phyloP scores from a whole-genome alignment of 2,888 invertebrate genomes.

The Drosophila paracracens region DNA sequence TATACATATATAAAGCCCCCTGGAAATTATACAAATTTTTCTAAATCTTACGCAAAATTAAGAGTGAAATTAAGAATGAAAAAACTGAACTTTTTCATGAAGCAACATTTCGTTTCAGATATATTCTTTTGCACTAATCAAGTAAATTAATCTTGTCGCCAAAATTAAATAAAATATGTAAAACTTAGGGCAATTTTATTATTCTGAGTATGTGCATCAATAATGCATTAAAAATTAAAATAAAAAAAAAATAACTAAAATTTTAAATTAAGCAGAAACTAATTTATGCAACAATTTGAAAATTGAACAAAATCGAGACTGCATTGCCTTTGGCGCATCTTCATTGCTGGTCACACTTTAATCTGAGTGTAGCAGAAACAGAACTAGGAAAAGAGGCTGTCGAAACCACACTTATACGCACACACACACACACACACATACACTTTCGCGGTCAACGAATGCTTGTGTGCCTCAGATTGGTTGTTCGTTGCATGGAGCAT shows the following conservation, averaged over 20 bases:
- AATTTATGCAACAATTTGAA: not conserved
- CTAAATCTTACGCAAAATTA: not conserved
- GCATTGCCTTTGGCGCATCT: not conserved
- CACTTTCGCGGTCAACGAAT: slow-evolving; percentile 25
- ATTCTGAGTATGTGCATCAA: not conserved
- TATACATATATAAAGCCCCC: not conserved
- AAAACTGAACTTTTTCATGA: not conserved
- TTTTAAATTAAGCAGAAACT: not conserved
- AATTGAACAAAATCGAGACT: not conserved
- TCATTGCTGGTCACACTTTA: not conserved
- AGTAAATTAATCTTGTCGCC: too few species aligned
- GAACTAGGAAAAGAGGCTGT: slow-evolving; percentile 3
- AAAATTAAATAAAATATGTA: too few species aligned
- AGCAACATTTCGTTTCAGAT: not conserved
- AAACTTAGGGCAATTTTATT: not conserved
- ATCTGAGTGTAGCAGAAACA: slow-evolving; percentile 3
- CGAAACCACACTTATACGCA: slow-evolving; percentile 10
- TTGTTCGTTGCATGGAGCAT: slow-evolving; percentile 41
- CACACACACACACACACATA: not conserved
- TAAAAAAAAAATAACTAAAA: not conserved
- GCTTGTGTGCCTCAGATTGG: slow-evolving; percentile 51
- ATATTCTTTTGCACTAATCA: not conserved
- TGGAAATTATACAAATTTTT: too few species aligned
- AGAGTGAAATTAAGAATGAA: not conserved
- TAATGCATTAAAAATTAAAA: not conserved